These are phyloP conservation scores for Myopa tessellatipennis DNA, from an alignment of 2,888 invertebrate genomes.

Conservation along the genomic window DNA sequence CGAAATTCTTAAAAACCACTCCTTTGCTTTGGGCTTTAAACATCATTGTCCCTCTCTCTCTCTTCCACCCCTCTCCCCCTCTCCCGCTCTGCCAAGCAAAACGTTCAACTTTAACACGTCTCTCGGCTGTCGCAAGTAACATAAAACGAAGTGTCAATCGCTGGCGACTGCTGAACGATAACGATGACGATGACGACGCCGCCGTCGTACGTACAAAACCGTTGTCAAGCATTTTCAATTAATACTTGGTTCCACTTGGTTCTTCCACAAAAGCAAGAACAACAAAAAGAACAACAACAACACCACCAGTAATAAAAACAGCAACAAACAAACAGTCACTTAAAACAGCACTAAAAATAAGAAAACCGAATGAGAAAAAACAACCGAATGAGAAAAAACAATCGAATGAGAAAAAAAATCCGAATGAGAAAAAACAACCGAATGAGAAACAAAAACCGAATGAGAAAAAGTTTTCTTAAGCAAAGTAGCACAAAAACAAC, in stretches of 20 bases:
- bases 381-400: neutral
- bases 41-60: too few species aligned
- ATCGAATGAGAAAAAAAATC: neutral
- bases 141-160: slow-evolving; percentile 46
- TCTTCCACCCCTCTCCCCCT: neutral
- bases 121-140: slow-evolving; percentile 9
- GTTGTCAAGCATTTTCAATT: slow-evolving; percentile 37
- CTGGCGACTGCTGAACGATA: slow-evolving; percentile 15
- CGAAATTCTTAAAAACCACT: slow-evolving; percentile 17
- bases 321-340: neutral
- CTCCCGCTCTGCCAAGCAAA: neutral
- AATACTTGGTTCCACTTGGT: slow-evolving; percentile 23
- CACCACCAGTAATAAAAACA: neutral
- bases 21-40: slow-evolving; percentile 2
- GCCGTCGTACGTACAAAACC: slow-evolving; percentile 19
- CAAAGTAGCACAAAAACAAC: neutral
- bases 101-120: slow-evolving; percentile 4
- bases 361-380: neutral
- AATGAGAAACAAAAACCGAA: neutral
- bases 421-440: neutral
- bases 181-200: neutral
- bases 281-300: neutral
- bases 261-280: neutral
- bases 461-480: slow-evolving; percentile 8
- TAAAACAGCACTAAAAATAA: neutral